Conservation (phyloP, 2,797 vertebrate genomes). For the Chanos chanos region DNA sequence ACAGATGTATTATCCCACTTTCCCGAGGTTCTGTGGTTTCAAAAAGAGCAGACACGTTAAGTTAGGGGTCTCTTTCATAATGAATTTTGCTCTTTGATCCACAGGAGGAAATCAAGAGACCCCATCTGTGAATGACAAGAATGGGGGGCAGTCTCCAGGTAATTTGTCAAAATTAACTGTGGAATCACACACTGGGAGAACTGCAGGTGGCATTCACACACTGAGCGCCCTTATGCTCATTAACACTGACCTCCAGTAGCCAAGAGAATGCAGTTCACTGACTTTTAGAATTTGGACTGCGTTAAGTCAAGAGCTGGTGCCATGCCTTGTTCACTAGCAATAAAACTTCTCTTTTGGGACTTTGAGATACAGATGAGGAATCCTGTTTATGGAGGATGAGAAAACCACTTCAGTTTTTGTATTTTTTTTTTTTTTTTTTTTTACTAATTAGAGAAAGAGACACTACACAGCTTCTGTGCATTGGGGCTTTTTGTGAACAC, state of each 20-base stretch:
- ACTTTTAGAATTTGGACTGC: background rate
- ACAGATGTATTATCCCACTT: too few relatives aligned
- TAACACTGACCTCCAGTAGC: constrained; percentile 1
- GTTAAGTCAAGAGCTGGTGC: constrained; percentile 5
- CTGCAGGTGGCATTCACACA: background rate
- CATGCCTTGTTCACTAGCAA: constrained; percentile 24
- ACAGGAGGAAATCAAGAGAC: background rate
- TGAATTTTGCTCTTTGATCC: constrained; percentile 20
- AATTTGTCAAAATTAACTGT: constrained; percentile 17
- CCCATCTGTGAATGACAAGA: background rate
- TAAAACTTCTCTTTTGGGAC: too few relatives aligned
- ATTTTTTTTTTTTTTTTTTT: too few relatives aligned
- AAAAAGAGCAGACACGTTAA: background rate
- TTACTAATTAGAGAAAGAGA: too few relatives aligned
- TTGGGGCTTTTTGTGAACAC: too few relatives aligned
- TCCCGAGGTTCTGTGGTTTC: too few relatives aligned
- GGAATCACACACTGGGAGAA: background rate
- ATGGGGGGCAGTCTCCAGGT: constrained; percentile 5
- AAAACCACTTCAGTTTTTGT: too few relatives aligned
- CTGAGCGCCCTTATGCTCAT: background rate
- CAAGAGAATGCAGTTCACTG: background rate
- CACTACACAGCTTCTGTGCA: too few relatives aligned
- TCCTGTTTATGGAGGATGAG: too few relatives aligned
- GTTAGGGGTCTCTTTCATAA: background rate
- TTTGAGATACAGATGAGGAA: too few relatives aligned